These are phyloP conservation scores for Eupithecia subumbrata DNA, from an alignment of 2,888 invertebrate species.

Conservation along the genomic window DNA sequence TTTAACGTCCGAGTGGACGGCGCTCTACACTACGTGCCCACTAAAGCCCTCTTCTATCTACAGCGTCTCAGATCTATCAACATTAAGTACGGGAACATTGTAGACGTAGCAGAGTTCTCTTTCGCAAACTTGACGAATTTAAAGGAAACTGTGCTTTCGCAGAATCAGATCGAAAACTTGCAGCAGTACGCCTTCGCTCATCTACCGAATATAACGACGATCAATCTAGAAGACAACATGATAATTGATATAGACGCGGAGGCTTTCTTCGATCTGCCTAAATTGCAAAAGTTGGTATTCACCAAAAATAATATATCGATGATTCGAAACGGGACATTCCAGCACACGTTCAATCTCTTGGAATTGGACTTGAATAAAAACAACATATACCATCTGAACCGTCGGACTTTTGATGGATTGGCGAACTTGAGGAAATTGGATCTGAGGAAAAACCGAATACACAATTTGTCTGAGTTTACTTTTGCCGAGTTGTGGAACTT, in stretches of 20 bases:
- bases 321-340: constrained; percentile 93
- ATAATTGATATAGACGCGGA: constrained; percentile 89
- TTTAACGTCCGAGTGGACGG: constrained; percentile 89
- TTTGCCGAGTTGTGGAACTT: constrained; percentile 91
- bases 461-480: constrained; percentile 90
- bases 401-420: constrained; percentile 91
- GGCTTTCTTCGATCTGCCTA: constrained; percentile 89
- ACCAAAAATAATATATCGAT: constrained; percentile 94
- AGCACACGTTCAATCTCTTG: constrained; percentile 88
- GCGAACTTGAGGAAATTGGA: constrained; percentile 89
- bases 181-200: constrained; percentile 89
- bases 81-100: constrained; percentile 89
- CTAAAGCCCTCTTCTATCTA: constrained; percentile 87
- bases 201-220: constrained; percentile 86
- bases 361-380: constrained; percentile 92
- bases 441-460: constrained; percentile 89
- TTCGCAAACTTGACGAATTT: constrained; percentile 89
- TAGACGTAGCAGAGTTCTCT: constrained; percentile 87
- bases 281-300: constrained; percentile 89
- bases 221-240: constrained; percentile 90
- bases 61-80: constrained; percentile 87
- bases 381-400: constrained; percentile 89
- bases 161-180: constrained; percentile 88
- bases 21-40: constrained; percentile 88
- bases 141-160: constrained; percentile 86